Conservation (phyloP, 2,888 invertebrate genomes). For the Adineta ricciae region DNA sequence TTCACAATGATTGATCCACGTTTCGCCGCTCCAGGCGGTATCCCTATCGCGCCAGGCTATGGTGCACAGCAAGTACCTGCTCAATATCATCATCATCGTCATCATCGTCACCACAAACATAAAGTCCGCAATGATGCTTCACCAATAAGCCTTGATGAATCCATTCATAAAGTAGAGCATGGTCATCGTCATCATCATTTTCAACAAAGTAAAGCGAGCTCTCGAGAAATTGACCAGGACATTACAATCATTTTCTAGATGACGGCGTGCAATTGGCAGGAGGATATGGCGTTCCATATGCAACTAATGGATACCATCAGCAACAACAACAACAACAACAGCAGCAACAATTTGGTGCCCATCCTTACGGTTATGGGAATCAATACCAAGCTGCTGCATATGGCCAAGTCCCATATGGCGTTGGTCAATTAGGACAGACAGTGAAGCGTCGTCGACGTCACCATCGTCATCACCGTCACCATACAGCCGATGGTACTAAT, state of each 20-base stretch:
- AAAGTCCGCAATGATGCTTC: not conserved
- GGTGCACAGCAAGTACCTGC: not conserved
- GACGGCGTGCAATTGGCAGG: not conserved
- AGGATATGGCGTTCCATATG: not conserved
- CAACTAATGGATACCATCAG: not conserved
- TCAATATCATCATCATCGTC: not conserved
- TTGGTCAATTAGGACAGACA: not conserved
- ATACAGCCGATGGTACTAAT: not conserved
- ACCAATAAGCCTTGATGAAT: slow-evolving; percentile 7
- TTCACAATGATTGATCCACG: slow-evolving; percentile 1
- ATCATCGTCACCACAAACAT: not conserved
- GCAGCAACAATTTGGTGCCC: no score
- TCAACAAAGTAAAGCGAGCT: not conserved
- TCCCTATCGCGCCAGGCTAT: not conserved
- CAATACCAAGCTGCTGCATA: not conserved
- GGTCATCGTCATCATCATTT: not conserved
- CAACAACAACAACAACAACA: not conserved
- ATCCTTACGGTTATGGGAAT: not conserved
- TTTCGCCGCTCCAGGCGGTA: not conserved
- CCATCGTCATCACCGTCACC: not conserved
- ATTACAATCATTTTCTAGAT: not conserved
- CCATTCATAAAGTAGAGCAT: slow-evolving; percentile 8
- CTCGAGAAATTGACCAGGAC: not conserved
- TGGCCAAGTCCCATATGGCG: not conserved
- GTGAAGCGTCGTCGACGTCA: not conserved